A percentile compares a stretch with the other conserved stretches of the same genome.
phyloP scores from a whole-genome alignment of 2,797 vertebrate species.

The Bradypodion pumilum region DNA sequence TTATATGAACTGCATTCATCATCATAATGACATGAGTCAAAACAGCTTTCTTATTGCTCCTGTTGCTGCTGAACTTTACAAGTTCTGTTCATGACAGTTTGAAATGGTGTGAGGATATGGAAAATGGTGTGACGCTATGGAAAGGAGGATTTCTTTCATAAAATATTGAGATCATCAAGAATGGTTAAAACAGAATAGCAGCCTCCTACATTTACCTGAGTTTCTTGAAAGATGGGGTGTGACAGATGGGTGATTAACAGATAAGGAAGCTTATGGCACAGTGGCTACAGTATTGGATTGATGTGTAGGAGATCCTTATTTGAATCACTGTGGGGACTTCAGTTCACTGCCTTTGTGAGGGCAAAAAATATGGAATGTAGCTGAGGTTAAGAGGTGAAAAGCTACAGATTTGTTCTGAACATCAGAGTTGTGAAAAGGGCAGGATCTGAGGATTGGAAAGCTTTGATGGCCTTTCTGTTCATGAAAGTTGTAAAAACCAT shows the following conservation, averaged over 20 bases:
- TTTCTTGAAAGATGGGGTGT: neutral
- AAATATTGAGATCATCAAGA: slow-evolving; percentile 16
- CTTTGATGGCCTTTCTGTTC: neutral
- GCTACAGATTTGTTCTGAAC: neutral
- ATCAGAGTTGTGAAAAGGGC: neutral
- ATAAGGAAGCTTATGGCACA: neutral
- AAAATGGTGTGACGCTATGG: neutral
- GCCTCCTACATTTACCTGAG: neutral
- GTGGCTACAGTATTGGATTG: neutral
- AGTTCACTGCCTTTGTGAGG: neutral
- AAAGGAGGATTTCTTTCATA: neutral
- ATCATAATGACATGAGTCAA: slow-evolving; percentile 11
- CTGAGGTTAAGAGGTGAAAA: neutral
- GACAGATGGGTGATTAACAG: neutral
- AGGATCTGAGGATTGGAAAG: neutral
- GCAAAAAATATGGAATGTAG: neutral
- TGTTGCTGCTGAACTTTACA: neutral
- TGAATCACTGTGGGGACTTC: neutral
- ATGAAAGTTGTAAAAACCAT: neutral
- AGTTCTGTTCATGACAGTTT: neutral
- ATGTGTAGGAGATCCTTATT: neutral
- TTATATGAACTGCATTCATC: slow-evolving; percentile 12
- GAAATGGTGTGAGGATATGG: neutral
- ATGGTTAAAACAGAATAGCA: neutral
- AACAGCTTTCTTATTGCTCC: slow-evolving; percentile 10